Evolutionary conservation across 2,113 vertebrate species (phyloP).

Genomic region (Thunnus thynnus): DNA sequence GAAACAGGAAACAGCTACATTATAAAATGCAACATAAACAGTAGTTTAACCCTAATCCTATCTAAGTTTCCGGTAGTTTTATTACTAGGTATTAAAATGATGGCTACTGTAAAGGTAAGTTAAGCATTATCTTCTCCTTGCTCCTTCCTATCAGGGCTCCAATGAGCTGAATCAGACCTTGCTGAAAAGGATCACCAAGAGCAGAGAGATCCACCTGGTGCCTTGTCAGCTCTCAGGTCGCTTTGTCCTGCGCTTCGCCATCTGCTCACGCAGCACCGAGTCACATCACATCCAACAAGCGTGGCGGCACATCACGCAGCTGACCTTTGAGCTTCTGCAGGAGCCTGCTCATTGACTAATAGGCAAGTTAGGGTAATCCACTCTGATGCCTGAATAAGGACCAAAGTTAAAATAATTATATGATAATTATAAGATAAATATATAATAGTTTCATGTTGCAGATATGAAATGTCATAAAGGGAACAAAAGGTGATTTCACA

Average conservation of each 20-base stretch:
- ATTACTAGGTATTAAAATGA: too few species aligned
- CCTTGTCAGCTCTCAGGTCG: conserved; percentile 88
- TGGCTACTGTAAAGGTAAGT: not conserved
- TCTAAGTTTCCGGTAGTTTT: too few species aligned
- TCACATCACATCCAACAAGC: conserved; percentile 88
- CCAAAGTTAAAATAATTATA: conserved; percentile 25
- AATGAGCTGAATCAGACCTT: conserved; percentile 90
- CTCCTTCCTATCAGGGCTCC: conserved; percentile 79
- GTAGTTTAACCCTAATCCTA: not conserved
- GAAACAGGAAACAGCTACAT: not conserved
- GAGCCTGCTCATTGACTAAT: conserved; percentile 58
- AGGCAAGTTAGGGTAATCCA: not conserved
- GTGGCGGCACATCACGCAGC: conserved; percentile 90
- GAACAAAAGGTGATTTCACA: conserved; percentile 16
- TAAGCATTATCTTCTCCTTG: not conserved
- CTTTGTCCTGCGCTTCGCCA: conserved; percentile 92
- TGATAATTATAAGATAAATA: too few species aligned
- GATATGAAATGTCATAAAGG: conserved; percentile 43
- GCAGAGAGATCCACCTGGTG: conserved; percentile 93
- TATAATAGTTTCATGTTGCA: conserved; percentile 6
- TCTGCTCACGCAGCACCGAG: conserved; percentile 89
- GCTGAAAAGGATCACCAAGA: conserved; percentile 89
- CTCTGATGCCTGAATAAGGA: not conserved
- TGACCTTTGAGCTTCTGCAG: conserved; percentile 86
- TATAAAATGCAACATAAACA: not conserved